Percentiles rank a stretch among this genome's conserved stretches.
Evolutionary conservation across 1,140 invertebrate species (phyloP).

Genomic region (Propsilocerus akamusi): DNA sequence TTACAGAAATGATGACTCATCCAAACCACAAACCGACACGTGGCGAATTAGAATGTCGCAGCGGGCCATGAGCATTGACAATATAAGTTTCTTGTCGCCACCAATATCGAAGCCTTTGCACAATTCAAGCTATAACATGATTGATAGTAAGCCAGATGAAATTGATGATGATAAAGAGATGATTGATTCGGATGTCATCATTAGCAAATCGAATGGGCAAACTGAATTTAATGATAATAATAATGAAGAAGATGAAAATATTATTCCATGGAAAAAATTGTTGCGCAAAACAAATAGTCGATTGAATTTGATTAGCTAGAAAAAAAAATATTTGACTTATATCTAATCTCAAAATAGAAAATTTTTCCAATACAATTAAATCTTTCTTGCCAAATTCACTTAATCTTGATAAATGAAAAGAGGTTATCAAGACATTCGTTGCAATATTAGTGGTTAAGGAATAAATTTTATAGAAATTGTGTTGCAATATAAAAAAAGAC

Average conservation of each 20-base stretch:
- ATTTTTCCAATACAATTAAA: too few species aligned
- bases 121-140: conserved; percentile 11
- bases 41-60: conserved; percentile 30
- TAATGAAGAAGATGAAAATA: conserved; percentile 41
- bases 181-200: conserved; percentile 5
- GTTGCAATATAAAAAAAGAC: too few species aligned
- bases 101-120: conserved; percentile 19
- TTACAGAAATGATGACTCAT: too few species aligned
- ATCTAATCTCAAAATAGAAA: too few species aligned
- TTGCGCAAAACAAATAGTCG: conserved; percentile 69
- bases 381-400: too few species aligned
- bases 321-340: background rate
- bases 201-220: conserved; percentile 13
- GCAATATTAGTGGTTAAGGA: too few species aligned
- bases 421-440: too few species aligned
- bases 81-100: conserved; percentile 28
- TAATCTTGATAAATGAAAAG: too few species aligned
- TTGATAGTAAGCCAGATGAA: conserved; percentile 10
- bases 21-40: conserved; percentile 24
- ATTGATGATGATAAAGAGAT: conserved; percentile 6
- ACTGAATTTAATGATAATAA: conserved; percentile 15
- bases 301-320: conserved; percentile 16
- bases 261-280: conserved; percentile 74
- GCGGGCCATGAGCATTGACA: conserved; percentile 36
- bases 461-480: too few species aligned